phyloP scores from a whole-genome alignment of 2,888 invertebrate genomes.

The Acanthococcus lagerstroemiae region DNA sequence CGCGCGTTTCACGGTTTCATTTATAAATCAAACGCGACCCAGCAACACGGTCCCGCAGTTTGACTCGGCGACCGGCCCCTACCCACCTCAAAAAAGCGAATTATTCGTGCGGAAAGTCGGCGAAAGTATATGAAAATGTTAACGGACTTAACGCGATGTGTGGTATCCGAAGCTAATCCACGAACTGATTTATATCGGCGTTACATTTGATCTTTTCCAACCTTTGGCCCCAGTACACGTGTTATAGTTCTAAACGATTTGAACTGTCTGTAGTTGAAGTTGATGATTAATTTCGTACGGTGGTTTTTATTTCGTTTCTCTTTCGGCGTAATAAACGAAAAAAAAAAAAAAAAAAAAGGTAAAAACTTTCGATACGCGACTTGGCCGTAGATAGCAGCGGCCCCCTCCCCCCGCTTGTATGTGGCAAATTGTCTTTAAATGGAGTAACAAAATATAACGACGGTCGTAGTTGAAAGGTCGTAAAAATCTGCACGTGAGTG shows the following conservation, averaged over 20 bases:
- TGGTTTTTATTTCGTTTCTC: background rate
- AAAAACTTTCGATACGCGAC: background rate
- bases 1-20: too few relatives aligned
- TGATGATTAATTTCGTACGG: background rate
- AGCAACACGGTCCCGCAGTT: too few relatives aligned
- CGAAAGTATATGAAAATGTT: background rate
- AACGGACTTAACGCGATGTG: background rate
- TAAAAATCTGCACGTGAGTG: background rate
- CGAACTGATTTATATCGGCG: background rate
- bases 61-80: too few relatives aligned
- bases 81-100: too few relatives aligned
- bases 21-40: too few relatives aligned
- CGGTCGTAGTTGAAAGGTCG: background rate
- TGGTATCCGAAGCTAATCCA: background rate
- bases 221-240: background rate
- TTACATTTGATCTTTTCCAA: background rate
- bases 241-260: background rate
- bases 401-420: background rate
- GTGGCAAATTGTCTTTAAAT: background rate
- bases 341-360: background rate
- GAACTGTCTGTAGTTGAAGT: background rate
- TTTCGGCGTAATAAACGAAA: background rate
- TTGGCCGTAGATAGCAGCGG: background rate
- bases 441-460: background rate
- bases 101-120: background rate